phyloP scores from a whole-genome alignment of 2,888 invertebrate genomes.

The Tiphia femorata region DNA sequence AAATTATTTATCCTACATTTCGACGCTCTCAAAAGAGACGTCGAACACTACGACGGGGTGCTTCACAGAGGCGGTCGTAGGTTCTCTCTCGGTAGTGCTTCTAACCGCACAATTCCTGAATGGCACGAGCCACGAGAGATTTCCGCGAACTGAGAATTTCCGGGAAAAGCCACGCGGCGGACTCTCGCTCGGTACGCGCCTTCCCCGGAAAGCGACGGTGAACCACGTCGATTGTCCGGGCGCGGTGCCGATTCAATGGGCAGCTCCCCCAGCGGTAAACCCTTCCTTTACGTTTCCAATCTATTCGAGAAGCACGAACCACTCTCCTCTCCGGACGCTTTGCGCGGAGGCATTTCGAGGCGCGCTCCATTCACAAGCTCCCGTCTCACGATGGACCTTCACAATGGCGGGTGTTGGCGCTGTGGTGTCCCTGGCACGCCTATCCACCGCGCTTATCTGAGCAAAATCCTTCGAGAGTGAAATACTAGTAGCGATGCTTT shows the following conservation, averaged over 20 bases:
- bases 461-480: conserved; percentile 48
- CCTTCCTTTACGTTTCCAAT: conserved; percentile 34
- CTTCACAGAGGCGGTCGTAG: no score
- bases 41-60: no score
- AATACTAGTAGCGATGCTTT: conserved; percentile 41
- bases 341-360: conserved; percentile 20
- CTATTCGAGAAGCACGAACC: conserved; percentile 34
- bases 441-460: conserved; percentile 48
- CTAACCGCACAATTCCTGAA: no score
- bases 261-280: conserved; percentile 11
- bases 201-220: conserved; percentile 10
- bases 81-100: no score
- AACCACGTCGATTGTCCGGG: conserved; percentile 26
- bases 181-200: neutral
- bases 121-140: conserved; percentile 7
- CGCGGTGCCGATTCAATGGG: conserved; percentile 22
- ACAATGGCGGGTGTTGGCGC: conserved; percentile 27
- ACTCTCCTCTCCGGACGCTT: conserved; percentile 22
- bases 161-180: neutral
- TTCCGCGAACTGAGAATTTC: neutral
- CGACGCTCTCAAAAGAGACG: no score
- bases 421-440: conserved; percentile 45
- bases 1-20: no score
- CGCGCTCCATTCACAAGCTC: conserved; percentile 41
- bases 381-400: conserved; percentile 10